phyloP scores from a whole-genome alignment of 2,797 vertebrate species.

The Eulemur albifrons region DNA sequence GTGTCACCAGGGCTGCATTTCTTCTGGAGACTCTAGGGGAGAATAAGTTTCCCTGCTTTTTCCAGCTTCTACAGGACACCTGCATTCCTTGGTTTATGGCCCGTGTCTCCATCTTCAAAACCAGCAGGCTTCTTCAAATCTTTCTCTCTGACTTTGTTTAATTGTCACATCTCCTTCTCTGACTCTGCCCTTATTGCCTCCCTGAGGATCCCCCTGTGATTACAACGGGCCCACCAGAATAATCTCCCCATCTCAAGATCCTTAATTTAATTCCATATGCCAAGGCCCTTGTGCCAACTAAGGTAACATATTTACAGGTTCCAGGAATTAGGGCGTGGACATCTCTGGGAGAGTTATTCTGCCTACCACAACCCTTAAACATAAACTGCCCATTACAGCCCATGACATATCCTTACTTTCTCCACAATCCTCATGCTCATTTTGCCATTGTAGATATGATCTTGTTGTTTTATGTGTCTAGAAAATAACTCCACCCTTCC shows the following conservation, averaged over 20 bases:
- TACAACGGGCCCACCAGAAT: not conserved
- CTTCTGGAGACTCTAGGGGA: not conserved
- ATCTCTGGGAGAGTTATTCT: not conserved
- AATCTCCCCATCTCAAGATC: not conserved
- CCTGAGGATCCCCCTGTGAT: not conserved
- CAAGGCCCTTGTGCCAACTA: not conserved
- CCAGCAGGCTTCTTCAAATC: not conserved
- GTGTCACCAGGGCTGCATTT: not conserved
- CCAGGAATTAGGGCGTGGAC: not conserved
- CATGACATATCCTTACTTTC: not conserved
- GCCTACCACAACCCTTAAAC: not conserved
- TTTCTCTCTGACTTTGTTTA: not conserved
- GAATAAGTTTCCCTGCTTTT: not conserved
- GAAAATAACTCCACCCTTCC: slow-evolving; percentile 40
- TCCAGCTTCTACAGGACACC: not conserved
- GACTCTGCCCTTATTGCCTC: not conserved
- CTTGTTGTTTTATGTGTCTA: not conserved
- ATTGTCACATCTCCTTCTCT: not conserved
- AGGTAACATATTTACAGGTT: not conserved
- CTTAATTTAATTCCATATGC: not conserved
- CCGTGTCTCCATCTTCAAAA: not conserved
- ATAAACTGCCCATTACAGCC: not conserved
- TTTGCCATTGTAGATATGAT: not conserved
- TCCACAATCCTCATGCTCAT: not conserved
- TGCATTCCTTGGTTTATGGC: not conserved